These are phyloP conservation scores for Furnarius figulus DNA, from an alignment of 2,113 vertebrate genomes.

Conservation along the genomic window DNA sequence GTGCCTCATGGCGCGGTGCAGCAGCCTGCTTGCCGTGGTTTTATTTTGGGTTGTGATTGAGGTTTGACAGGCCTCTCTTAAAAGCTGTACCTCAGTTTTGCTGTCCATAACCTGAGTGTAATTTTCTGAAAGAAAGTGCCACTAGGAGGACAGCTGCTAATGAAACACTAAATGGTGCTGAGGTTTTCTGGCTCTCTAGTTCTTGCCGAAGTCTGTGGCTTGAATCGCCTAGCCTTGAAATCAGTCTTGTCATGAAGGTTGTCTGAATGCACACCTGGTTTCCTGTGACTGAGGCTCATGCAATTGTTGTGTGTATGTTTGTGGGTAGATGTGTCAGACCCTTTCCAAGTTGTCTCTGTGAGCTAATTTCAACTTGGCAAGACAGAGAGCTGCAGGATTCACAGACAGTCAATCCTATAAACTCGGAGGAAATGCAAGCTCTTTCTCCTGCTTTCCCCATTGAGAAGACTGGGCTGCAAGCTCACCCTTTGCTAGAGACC, in stretches of 20 bases:
- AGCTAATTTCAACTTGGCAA: neutral
- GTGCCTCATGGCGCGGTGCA: neutral
- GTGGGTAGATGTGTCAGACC: neutral
- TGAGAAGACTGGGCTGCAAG: neutral
- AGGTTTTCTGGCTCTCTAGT: neutral
- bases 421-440: neutral
- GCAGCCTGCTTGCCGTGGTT: neutral
- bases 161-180: neutral
- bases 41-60: neutral
- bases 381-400: neutral
- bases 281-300: fast-evolving
- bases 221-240: neutral
- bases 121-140: neutral
- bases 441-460: neutral
- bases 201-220: neutral
- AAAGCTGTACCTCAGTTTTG: neutral
- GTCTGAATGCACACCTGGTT: neutral
- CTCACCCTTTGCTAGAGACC: neutral
- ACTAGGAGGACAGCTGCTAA: neutral
- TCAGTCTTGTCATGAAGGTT: neutral
- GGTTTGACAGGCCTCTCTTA: neutral
- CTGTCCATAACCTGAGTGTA: neutral
- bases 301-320: fast-evolving
- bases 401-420: neutral
- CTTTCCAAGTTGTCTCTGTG: neutral